These are phyloP conservation scores for Diaprepes abbreviatus DNA, from an alignment of 2,888 invertebrate species.

Conservation along the genomic window DNA sequence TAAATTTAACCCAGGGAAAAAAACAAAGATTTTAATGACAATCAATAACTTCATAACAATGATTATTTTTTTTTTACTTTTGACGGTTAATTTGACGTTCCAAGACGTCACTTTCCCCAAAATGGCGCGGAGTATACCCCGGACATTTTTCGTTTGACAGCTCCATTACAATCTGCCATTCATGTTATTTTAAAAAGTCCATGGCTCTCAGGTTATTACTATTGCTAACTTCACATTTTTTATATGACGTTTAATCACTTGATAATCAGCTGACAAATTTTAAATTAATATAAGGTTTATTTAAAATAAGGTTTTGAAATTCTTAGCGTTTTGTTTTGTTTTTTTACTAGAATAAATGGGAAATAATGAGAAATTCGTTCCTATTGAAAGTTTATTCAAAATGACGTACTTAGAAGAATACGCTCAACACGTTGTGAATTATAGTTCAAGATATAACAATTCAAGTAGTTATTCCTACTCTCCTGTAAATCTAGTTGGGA, in stretches of 20 bases:
- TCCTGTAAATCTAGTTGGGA: conserved; percentile 87
- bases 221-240: background rate
- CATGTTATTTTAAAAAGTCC: too few species aligned
- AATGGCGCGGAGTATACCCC: too few species aligned
- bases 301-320: background rate
- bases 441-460: conserved; percentile 92
- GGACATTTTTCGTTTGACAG: too few species aligned
- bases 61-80: too few species aligned
- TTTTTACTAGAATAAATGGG: background rate
- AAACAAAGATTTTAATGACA: too few species aligned
- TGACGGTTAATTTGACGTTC: too few species aligned
- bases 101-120: too few species aligned
- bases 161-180: too few species aligned
- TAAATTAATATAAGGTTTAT: too few species aligned
- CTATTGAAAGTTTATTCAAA: conserved; percentile 52
- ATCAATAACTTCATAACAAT: too few species aligned
- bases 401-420: conserved; percentile 79
- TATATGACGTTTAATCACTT: background rate
- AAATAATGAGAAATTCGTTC: conserved; percentile 31
- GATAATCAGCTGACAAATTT: conserved; percentile 2
- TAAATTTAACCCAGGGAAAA: too few species aligned
- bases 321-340: background rate
- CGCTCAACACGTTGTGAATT: conserved; percentile 83
- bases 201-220: too few species aligned
- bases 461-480: conserved; percentile 90